These are phyloP conservation scores for Alcis repandata DNA, from an alignment of 2,888 invertebrate genomes.

Conservation along the genomic window DNA sequence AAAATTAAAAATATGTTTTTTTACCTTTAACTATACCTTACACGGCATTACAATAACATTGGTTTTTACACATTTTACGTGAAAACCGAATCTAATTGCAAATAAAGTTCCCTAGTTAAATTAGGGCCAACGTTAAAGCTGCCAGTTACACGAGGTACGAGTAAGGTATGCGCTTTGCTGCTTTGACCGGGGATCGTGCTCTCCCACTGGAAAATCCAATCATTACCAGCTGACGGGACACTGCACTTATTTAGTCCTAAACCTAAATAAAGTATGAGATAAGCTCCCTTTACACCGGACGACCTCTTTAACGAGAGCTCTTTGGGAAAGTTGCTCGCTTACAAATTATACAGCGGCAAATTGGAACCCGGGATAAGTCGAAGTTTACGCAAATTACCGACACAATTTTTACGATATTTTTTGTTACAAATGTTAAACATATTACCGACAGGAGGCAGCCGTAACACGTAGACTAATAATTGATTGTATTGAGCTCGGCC, in stretches of 20 bases:
- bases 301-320: slow-evolving; percentile 35
- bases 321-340: slow-evolving; percentile 34
- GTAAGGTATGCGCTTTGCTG: slow-evolving; percentile 52
- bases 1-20: too few species aligned
- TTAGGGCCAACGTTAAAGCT: not conserved
- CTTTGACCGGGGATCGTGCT: slow-evolving; percentile 70
- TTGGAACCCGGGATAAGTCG: slow-evolving; percentile 53
- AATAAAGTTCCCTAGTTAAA: too few species aligned
- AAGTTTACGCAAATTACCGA: slow-evolving; percentile 65
- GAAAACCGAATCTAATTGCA: too few species aligned
- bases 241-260: slow-evolving; percentile 70
- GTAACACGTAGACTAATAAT: slow-evolving; percentile 82
- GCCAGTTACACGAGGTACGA: slow-evolving; percentile 1
- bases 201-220: slow-evolving; percentile 79
- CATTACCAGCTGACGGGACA: slow-evolving; percentile 69
- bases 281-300: slow-evolving; percentile 28
- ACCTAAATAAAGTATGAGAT: slow-evolving; percentile 47
- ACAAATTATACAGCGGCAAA: slow-evolving; percentile 64
- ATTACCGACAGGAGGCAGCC: slow-evolving; percentile 78
- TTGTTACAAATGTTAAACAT: slow-evolving; percentile 66
- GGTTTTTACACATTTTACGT: too few species aligned
- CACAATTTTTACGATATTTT: slow-evolving; percentile 70
- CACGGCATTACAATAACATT: too few species aligned
- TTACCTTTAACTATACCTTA: too few species aligned
- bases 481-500: slow-evolving; percentile 81